These are phyloP conservation scores for Avahi laniger DNA, from an alignment of 2,797 vertebrate species.

Conservation along the genomic window DNA sequence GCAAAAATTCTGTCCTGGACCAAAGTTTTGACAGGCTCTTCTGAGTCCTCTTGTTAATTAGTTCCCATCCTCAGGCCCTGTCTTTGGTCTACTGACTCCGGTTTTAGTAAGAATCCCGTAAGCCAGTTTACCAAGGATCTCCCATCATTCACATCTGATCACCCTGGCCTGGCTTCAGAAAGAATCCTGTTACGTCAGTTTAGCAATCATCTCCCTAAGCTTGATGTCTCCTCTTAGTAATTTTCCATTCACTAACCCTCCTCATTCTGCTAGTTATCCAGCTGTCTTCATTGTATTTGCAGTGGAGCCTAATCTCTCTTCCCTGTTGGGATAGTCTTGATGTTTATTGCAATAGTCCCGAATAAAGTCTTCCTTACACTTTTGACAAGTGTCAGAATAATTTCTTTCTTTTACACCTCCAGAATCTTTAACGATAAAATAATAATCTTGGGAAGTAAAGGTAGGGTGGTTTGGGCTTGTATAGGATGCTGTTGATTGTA, in stretches of 20 bases:
- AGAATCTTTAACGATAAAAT: neutral
- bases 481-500: neutral
- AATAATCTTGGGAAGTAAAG: neutral
- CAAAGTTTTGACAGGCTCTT: neutral
- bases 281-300: neutral
- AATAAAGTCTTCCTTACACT: neutral
- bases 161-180: neutral
- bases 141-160: neutral
- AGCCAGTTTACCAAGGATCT: neutral
- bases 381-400: neutral
- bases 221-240: neutral
- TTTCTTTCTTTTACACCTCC: neutral
- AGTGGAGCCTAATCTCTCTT: neutral
- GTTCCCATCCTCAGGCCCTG: neutral
- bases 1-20: neutral
- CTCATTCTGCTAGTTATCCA: neutral
- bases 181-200: neutral
- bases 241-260: neutral
- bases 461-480: neutral
- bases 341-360: neutral
- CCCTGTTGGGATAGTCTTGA: neutral
- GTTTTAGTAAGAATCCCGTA: neutral
- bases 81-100: neutral
- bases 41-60: neutral
- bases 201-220: neutral